A percentile compares a stretch with the other conserved stretches of the same genome.
phyloP scores from a whole-genome alignment of 30 jellyfish, hydroid and myxozoan genomes.

The Catostylus mosaicus region DNA sequence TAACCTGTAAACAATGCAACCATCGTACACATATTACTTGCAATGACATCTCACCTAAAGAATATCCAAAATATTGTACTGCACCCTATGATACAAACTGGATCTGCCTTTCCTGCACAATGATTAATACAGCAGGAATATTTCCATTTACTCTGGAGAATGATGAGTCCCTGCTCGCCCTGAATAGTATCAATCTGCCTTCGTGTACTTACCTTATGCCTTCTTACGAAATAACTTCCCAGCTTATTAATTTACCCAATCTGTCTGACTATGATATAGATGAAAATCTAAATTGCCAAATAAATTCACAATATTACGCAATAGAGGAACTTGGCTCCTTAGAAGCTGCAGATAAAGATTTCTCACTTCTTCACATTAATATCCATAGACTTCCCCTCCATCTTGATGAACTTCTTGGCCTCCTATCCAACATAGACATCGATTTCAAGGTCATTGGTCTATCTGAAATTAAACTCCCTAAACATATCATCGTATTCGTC shows the following conservation, averaged over 20 bases:
- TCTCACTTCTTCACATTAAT: slow-evolving; percentile 28
- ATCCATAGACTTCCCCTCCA: slow-evolving; percentile 10
- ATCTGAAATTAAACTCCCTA: not conserved
- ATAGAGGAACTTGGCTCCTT: slow-evolving; percentile 11
- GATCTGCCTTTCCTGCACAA: slow-evolving; percentile 45
- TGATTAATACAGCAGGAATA: slow-evolving; percentile 25
- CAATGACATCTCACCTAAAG: slow-evolving; percentile 49
- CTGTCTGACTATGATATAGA: slow-evolving; percentile 14
- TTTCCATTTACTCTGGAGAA: slow-evolving; percentile 50
- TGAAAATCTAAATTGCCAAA: not conserved
- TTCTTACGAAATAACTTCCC: slow-evolving; percentile 36
- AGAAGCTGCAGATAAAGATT: slow-evolving; percentile 1
- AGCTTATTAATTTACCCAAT: slow-evolving; percentile 14
- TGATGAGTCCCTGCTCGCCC: slow-evolving; percentile 44
- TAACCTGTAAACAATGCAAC: slow-evolving; percentile 48
- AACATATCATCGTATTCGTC: not conserved
- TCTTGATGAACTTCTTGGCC: not conserved
- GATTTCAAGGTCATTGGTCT: slow-evolving; percentile 5
- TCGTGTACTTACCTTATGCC: slow-evolving; percentile 36
- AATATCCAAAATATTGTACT: slow-evolving; percentile 31
- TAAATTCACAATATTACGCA: not conserved
- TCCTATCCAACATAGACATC: not conserved
- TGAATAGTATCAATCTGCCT: slow-evolving; percentile 45
- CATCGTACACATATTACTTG: slow-evolving; percentile 41
- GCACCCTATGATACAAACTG: slow-evolving; percentile 31